Evolutionary conservation across 2,888 invertebrate species (phyloP).

Genomic region (Drosophila merina): DNA sequence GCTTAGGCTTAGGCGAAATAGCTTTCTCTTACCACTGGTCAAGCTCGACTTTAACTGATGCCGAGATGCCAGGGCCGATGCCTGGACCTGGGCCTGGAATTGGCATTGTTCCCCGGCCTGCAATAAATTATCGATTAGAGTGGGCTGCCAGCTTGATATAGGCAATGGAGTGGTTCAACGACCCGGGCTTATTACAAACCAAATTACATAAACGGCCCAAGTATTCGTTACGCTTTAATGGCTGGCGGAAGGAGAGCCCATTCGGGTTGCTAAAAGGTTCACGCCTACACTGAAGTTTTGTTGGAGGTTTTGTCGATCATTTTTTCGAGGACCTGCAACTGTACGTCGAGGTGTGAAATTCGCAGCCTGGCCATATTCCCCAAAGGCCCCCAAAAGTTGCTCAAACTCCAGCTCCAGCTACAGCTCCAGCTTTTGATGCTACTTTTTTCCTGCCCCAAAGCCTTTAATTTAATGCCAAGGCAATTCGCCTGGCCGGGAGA

Average conservation of each 20-base stretch:
- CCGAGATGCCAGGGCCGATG: constrained; percentile 31
- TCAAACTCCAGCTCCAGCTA: constrained; percentile 16
- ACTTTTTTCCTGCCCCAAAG: constrained; percentile 42
- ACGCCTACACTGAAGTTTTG: constrained; percentile 48
- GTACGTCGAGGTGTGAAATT: constrained; percentile 65
- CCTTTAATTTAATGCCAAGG: constrained; percentile 70
- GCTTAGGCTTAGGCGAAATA: constrained; percentile 9
- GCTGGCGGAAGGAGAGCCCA: constrained; percentile 11
- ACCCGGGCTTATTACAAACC: constrained; percentile 48
- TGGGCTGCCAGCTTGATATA: constrained; percentile 49
- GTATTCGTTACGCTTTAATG: constrained; percentile 51
- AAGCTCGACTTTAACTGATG: constrained; percentile 11
- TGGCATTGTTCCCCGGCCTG: constrained; percentile 62
- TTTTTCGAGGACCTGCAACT: constrained; percentile 36
- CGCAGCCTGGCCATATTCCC: constrained; percentile 66
- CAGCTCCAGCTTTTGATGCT: constrained; percentile 13
- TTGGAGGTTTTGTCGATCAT: neutral
- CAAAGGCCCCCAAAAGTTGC: constrained; percentile 46
- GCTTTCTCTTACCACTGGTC: constrained; percentile 30
- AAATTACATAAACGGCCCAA: constrained; percentile 38
- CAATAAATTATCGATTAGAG: constrained; percentile 83
- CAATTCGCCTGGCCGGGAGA: constrained; percentile 63
- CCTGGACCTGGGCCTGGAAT: constrained; percentile 13
- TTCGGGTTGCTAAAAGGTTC: constrained; percentile 43
- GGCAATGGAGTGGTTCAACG: constrained; percentile 49